Evolutionary conservation across 2,113 vertebrate genomes (phyloP).

Genomic region (Heteronetta atricapilla): DNA sequence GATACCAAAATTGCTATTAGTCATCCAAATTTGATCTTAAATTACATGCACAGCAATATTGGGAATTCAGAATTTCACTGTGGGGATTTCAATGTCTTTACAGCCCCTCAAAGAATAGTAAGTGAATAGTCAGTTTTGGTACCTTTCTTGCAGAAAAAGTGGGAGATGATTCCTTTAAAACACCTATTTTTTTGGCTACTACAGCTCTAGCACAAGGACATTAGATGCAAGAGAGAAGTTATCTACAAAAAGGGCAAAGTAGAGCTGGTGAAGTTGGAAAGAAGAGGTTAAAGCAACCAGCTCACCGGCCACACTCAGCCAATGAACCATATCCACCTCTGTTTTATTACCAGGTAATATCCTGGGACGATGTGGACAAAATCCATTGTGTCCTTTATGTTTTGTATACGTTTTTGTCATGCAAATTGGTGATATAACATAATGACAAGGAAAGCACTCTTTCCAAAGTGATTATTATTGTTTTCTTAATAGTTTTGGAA

Average conservation of each 20-base stretch:
- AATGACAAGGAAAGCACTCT: neutral
- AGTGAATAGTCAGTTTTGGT: neutral
- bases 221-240: neutral
- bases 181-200: neutral
- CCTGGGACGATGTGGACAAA: neutral
- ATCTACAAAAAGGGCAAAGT: neutral
- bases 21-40: neutral
- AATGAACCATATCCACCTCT: neutral
- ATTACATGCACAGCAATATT: neutral
- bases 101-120: neutral
- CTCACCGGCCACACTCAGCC: fast-evolving
- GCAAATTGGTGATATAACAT: neutral
- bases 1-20: neutral
- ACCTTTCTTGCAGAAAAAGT: neutral
- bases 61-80: neutral
- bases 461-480: neutral
- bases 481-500: neutral
- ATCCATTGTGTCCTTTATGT: neutral
- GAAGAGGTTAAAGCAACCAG: neutral
- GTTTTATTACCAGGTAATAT: neutral
- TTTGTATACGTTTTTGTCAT: neutral
- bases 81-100: neutral
- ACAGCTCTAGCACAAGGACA: neutral
- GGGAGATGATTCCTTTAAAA: neutral
- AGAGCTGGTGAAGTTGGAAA: neutral